These are phyloP conservation scores for Ursus arctos DNA, from an alignment of 2,113 vertebrate species.

Conservation along the genomic window DNA sequence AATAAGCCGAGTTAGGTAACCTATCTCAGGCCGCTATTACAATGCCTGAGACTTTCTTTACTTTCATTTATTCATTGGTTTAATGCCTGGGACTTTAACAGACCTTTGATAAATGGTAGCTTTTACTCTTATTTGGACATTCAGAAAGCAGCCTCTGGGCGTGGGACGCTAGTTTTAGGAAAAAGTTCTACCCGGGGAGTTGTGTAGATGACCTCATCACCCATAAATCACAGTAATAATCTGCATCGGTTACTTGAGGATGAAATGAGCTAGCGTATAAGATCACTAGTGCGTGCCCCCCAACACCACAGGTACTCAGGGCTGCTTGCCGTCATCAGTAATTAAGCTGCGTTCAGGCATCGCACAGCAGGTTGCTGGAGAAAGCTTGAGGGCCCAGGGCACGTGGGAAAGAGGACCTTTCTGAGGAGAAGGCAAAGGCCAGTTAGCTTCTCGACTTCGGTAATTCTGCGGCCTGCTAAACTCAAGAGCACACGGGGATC, in stretches of 20 bases:
- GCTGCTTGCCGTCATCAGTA: background rate
- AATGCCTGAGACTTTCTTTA: background rate
- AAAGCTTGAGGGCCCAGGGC: background rate
- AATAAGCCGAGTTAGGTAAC: background rate
- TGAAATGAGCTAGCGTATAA: background rate
- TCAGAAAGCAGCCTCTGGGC: background rate
- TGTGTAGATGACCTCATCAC: background rate
- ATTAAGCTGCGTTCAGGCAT: background rate
- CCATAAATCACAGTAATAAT: background rate
- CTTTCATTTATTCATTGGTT: background rate
- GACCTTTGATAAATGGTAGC: background rate
- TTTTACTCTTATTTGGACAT: background rate
- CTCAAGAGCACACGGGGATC: background rate
- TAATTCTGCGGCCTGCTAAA: background rate
- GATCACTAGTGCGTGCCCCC: rapidly evolving
- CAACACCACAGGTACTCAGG: background rate
- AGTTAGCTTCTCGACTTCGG: background rate
- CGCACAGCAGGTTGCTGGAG: background rate
- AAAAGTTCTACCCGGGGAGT: background rate
- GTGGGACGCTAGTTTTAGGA: background rate
- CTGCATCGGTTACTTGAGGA: background rate
- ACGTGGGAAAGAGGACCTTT: background rate
- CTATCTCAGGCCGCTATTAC: background rate
- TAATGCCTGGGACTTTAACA: background rate
- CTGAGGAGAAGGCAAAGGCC: background rate